Percentiles rank a stretch among this genome's conserved stretches.
Evolutionary conservation across 2,113 vertebrate species (phyloP).

Genomic region (Crotalus horridus): DNA sequence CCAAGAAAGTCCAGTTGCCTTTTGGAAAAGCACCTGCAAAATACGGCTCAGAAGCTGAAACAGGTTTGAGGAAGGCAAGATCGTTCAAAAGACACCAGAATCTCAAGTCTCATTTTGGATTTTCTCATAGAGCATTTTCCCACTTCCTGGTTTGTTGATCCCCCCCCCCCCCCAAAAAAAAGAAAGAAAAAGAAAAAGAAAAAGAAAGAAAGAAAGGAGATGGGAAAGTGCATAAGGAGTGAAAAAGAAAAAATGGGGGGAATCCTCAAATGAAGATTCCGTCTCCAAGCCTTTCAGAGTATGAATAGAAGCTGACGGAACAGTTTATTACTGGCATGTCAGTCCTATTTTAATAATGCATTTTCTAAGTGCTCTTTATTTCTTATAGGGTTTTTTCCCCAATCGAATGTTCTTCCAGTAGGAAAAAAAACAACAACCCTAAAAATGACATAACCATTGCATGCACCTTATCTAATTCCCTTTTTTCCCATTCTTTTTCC

Average conservation of each 20-base stretch:
- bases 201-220: background rate
- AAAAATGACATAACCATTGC: background rate
- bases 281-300: background rate
- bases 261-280: background rate
- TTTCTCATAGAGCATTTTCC: background rate
- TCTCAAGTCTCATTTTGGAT: background rate
- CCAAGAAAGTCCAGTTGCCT: too few relatives aligned
- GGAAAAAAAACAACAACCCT: background rate
- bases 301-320: background rate
- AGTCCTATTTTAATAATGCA: background rate
- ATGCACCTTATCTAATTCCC: background rate
- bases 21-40: background rate
- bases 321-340: background rate
- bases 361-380: background rate
- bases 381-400: background rate
- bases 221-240: background rate
- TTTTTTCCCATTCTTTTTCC: background rate
- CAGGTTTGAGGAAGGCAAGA: background rate
- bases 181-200: background rate
- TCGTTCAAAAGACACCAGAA: background rate
- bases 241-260: background rate
- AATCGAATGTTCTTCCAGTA: background rate
- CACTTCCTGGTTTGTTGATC: background rate
- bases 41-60: background rate
- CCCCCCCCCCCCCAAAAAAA: background rate